phyloP scores from a whole-genome alignment of 1,140 invertebrate species.

The Tetragnatha versicolor region DNA sequence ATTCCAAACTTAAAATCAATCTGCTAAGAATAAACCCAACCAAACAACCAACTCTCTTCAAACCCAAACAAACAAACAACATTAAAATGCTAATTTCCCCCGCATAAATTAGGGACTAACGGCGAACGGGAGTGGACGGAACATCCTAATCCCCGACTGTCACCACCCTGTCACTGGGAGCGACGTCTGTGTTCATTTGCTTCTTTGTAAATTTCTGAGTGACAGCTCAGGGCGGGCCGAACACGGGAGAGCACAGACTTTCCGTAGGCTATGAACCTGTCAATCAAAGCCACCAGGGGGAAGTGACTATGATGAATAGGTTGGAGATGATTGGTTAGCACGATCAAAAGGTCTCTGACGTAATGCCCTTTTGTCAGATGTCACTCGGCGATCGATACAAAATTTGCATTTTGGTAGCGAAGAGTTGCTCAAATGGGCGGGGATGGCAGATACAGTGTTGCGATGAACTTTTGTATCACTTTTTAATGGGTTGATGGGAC shows the following conservation, averaged over 20 bases:
- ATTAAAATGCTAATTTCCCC: no score
- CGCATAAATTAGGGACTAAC: background rate
- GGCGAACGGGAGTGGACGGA: background rate
- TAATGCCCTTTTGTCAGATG: conserved; percentile 30
- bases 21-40: no score
- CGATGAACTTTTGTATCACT: no score
- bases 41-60: no score
- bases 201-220: conserved; percentile 18
- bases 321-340: conserved; percentile 50
- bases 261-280: conserved; percentile 32
- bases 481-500: no score
- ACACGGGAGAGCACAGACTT: background rate
- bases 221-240: conserved; percentile 26
- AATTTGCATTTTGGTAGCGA: conserved; percentile 11
- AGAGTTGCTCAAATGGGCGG: background rate
- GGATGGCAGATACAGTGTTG: no score
- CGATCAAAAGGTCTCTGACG: background rate
- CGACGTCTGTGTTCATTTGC: conserved; percentile 11
- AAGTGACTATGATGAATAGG: conserved; percentile 56
- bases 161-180: conserved; percentile 15
- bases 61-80: background rate
- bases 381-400: background rate
- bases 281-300: conserved; percentile 39
- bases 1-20: no score
- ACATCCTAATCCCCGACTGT: conserved; percentile 31